phyloP scores from a whole-genome alignment of 2,113 vertebrate species.

The Zingel zingel region DNA sequence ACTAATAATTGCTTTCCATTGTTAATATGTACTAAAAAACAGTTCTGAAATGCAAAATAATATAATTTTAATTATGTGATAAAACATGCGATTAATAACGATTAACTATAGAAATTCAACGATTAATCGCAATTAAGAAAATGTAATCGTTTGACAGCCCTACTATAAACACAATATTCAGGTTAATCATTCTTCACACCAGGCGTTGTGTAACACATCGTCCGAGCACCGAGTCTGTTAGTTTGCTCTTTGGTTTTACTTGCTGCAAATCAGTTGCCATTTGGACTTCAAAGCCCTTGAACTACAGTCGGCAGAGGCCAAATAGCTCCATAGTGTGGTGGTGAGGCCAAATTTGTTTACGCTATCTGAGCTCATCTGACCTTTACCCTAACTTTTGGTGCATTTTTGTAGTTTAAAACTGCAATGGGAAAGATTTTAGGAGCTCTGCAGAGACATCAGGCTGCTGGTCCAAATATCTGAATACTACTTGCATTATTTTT shows the following conservation, averaged over 20 bases:
- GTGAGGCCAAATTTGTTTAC: conserved; percentile 30
- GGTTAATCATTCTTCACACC: conserved; percentile 47
- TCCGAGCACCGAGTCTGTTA: neutral
- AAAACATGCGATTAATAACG: too few species aligned
- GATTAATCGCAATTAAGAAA: too few species aligned
- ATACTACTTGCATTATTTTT: neutral
- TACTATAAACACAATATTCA: conserved; percentile 31
- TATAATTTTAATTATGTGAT: too few species aligned
- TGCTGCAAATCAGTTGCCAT: neutral
- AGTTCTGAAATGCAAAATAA: too few species aligned
- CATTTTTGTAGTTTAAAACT: conserved; percentile 4
- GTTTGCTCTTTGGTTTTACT: conserved; percentile 21
- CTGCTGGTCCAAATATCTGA: neutral
- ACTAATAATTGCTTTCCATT: too few species aligned
- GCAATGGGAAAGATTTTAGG: neutral
- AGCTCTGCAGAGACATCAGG: neutral
- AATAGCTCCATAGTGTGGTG: neutral
- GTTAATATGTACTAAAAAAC: too few species aligned
- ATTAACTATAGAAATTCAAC: too few species aligned
- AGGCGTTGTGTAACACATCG: neutral
- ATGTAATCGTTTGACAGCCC: too few species aligned
- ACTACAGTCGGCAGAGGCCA: conserved; percentile 6
- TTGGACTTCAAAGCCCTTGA: neutral
- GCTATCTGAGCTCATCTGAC: conserved; percentile 11
- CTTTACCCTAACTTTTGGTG: conserved; percentile 6